These are phyloP conservation scores for Hesperia comma DNA, from an alignment of 2,888 invertebrate genomes.

Conservation along the genomic window DNA sequence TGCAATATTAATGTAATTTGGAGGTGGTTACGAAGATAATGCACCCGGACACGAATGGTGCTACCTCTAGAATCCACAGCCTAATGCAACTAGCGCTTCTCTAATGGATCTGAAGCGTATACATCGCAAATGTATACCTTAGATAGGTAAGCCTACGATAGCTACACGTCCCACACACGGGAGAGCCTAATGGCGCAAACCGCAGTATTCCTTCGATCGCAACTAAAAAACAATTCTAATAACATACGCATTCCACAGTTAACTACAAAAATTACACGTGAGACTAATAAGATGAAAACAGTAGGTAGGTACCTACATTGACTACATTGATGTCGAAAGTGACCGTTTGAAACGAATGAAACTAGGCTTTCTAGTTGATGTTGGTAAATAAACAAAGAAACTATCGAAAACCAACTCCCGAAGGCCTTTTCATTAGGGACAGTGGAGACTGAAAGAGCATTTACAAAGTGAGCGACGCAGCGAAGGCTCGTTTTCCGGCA, in stretches of 20 bases:
- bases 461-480: conserved; percentile 22
- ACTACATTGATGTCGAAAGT: not conserved
- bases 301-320: no score
- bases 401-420: conserved; percentile 12
- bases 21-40: conserved; percentile 30
- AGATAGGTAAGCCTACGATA: no score
- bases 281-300: not conserved
- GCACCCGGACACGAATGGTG: conserved; percentile 34
- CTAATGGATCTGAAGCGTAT: conserved; percentile 42
- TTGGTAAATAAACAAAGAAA: conserved; percentile 1
- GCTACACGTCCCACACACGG: not conserved
- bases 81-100: conserved; percentile 44
- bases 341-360: not conserved
- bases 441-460: conserved; percentile 15
- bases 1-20: conserved; percentile 30
- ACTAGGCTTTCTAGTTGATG: conserved; percentile 1
- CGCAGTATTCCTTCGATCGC: conserved; percentile 8
- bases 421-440: conserved; percentile 14
- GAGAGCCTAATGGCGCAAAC: conserved; percentile 15
- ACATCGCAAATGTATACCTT: conserved; percentile 16
- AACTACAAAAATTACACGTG: not conserved
- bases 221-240: conserved; percentile 17
- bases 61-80: conserved; percentile 29
- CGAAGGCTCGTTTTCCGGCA: conserved; percentile 12
- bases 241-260: not conserved